Conservation (phyloP, 37 sponge, comb jelly and placozoan genomes). For the Lycopodina hypogea region DNA sequence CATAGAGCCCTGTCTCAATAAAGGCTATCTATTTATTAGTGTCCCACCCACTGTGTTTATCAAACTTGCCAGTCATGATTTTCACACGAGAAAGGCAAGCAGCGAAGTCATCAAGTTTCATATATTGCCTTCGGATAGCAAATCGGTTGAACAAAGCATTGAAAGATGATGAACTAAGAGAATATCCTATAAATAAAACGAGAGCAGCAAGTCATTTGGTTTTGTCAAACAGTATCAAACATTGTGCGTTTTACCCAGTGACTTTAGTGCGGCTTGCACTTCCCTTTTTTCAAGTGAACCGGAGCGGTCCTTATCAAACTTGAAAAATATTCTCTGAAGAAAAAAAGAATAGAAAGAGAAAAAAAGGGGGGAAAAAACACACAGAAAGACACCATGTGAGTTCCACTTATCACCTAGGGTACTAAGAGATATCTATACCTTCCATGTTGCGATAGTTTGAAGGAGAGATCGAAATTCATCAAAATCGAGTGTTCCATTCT, state of each 20-base stretch:
- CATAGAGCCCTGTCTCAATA: not conserved
- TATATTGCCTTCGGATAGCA: slow-evolving; percentile 60
- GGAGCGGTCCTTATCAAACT: slow-evolving; percentile 65
- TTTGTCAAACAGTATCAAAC: too few species aligned
- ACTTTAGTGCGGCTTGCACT: slow-evolving; percentile 20
- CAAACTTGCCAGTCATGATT: slow-evolving; percentile 54
- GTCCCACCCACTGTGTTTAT: not conserved
- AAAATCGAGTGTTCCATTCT: slow-evolving; percentile 63
- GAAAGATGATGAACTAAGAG: slow-evolving; percentile 29
- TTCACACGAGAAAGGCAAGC: slow-evolving; percentile 68
- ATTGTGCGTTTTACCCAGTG: slow-evolving; percentile 33
- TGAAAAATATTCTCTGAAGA: slow-evolving; percentile 57
- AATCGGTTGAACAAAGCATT: slow-evolving; percentile 58
- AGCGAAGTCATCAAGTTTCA: slow-evolving; percentile 74
- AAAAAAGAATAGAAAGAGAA: too few species aligned
- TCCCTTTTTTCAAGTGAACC: slow-evolving; percentile 72
- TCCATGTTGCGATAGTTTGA: slow-evolving; percentile 64
- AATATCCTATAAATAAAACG: slow-evolving; percentile 42
- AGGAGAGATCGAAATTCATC: slow-evolving; percentile 64
- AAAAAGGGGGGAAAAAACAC: too few species aligned
- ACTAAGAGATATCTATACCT: slow-evolving; percentile 35
- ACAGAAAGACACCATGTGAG: too few species aligned
- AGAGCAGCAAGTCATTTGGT: not conserved
- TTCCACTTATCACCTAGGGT: too few species aligned
- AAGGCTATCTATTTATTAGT: not conserved